Conservation (phyloP, 2,797 vertebrate species). For the Acipenser oxyrinchus region DNA sequence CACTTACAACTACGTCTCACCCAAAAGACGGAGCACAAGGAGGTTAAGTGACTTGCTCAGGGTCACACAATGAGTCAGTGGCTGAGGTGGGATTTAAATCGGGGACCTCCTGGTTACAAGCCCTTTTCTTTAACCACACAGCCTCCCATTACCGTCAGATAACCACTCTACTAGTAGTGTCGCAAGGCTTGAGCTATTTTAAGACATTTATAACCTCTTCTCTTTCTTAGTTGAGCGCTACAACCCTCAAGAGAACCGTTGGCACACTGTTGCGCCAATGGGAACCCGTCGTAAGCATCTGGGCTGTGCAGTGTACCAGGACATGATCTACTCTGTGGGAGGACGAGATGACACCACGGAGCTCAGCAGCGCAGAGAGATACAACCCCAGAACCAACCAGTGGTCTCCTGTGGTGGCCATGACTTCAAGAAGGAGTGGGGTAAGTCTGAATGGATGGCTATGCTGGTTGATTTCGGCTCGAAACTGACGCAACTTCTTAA, state of each 20-base stretch:
- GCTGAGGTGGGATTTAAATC: no score
- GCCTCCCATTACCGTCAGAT: no score
- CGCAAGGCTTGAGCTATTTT: no score
- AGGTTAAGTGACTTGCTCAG: no score
- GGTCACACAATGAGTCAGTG: no score
- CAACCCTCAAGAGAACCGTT: constrained; percentile 96
- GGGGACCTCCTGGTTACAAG: no score
- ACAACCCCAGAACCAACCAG: constrained; percentile 95
- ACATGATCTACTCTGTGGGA: constrained; percentile 98
- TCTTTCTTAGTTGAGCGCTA: constrained; percentile 76
- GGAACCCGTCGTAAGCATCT: constrained; percentile 94
- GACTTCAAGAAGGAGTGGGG: constrained; percentile 93
- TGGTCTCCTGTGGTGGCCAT: constrained; percentile 98
- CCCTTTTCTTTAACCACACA: no score
- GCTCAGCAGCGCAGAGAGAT: constrained; percentile 92
- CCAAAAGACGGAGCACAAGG: no score
- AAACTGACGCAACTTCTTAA: no score
- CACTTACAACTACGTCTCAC: no score
- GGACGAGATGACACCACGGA: constrained; percentile 95
- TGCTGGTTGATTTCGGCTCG: background rate
- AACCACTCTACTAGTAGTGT: no score
- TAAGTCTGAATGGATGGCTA: constrained; percentile 41
- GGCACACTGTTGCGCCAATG: constrained; percentile 98
- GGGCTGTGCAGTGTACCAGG: constrained; percentile 95
- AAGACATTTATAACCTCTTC: background rate